A percentile compares a stretch with the other conserved stretches of the same genome.
Conservation (phyloP, 2,113 vertebrate species). For the Archilochus colubris region DNA sequence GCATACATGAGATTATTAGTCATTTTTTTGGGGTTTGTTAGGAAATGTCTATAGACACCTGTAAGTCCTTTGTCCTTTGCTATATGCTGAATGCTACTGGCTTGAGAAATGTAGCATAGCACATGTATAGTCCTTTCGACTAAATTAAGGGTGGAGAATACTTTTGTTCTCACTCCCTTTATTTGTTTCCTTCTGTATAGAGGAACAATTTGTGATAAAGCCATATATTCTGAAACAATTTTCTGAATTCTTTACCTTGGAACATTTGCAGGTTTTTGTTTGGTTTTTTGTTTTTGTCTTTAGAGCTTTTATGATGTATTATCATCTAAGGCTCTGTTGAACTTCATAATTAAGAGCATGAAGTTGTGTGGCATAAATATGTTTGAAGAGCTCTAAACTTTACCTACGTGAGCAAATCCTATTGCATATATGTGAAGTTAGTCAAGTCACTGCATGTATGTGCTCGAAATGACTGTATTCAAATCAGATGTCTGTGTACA, state of each 20-base stretch:
- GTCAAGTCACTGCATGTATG: neutral
- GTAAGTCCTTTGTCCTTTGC: neutral
- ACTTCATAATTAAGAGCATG: neutral
- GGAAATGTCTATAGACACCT: neutral
- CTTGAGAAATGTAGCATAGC: neutral
- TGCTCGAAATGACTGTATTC: neutral
- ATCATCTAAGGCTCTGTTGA: neutral
- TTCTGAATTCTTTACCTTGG: neutral
- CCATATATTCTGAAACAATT: neutral
- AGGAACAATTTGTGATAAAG: neutral
- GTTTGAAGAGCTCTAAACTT: neutral
- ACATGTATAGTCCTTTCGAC: neutral
- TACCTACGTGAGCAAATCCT: neutral
- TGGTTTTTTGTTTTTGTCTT: neutral
- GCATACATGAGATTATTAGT: neutral
- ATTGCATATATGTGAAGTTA: neutral
- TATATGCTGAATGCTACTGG: neutral
- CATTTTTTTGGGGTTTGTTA: neutral
- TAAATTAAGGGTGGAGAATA: neutral
- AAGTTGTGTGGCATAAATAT: neutral
- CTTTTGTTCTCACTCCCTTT: neutral
- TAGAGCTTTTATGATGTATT: neutral
- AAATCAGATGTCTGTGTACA: neutral
- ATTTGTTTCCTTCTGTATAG: neutral
- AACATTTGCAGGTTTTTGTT: neutral